Evolutionary conservation across 1,140 invertebrate species (phyloP), one percentile per base, ranked within the genome.

Genomic region (Bombus impatiens): DNA sequence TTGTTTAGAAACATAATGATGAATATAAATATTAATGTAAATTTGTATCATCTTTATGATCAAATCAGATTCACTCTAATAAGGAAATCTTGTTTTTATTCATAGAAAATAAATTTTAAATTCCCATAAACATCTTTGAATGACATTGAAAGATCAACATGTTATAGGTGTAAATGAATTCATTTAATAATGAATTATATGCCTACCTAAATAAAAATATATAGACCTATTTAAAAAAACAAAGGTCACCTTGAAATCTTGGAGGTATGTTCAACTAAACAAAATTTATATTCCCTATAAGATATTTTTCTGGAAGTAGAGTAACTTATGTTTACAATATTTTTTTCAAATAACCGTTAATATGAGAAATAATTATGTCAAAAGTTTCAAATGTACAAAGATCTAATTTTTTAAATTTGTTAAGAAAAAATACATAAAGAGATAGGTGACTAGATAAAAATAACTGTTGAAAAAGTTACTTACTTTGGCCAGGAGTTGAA

Each of bases 401-500:
- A 47, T n/a, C 4, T 28, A 42, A 68, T 57, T 22, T 5, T 37
- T 70, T 40, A 3, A 59, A 40, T 18, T 28, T 72, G 2, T 40
- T 79, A 65, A 68, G 53, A 59, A 72, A 59, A 47, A 12, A 57
- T 42, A 80, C 2, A 9, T 32, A 3, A 4, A 71, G 57, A 13
- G 87, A 70, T 82, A 1, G 35, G 65, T 13, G 6, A 82, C 68
- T n/a, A 42, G 70, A 74, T 71, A 65, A 2, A 28, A 47, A 47
- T 47, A 47, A 15, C 76, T 47, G 42, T 13, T 40, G 22, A 79
- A 42, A 5, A 82, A 78, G 15, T 65, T 77, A 93, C 95, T 94
- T 92, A 96, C 96, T 94, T 92, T 95, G 94, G 82, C 93, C 93
- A 88, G 94, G 93, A 86, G 93, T 94, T 87, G 93, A 92, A 74